phyloP scores from a whole-genome alignment of 2,797 vertebrate species.

The Ctenopoma multispine region DNA sequence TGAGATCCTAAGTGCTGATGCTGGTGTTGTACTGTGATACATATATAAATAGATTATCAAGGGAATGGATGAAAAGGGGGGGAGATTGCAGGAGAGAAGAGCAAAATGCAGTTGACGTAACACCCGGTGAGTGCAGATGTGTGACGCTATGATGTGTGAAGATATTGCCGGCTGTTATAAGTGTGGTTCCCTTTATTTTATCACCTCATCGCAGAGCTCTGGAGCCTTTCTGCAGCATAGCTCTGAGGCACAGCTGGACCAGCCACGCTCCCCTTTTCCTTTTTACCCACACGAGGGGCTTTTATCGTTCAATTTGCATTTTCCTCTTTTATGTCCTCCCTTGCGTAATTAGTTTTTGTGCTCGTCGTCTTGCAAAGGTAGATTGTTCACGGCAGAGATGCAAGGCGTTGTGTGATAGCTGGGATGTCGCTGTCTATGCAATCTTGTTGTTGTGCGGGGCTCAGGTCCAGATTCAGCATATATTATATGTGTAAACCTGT shows the following conservation, averaged over 20 bases:
- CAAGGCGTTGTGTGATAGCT: conserved; percentile 62
- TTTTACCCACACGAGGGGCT: conserved; percentile 62
- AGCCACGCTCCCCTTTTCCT: conserved; percentile 46
- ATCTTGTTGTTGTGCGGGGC: conserved; percentile 31
- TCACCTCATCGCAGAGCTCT: conserved; percentile 72
- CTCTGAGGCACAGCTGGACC: conserved; percentile 61
- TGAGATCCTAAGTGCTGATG: conserved; percentile 78
- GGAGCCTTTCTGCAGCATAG: conserved; percentile 53
- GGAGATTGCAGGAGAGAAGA: conserved; percentile 50
- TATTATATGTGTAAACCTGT: conserved; percentile 53
- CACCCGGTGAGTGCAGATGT: conserved; percentile 65
- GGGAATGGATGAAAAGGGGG: conserved; percentile 32
- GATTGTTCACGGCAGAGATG: conserved; percentile 62
- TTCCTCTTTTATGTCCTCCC: conserved; percentile 69
- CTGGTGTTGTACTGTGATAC: conserved; percentile 69
- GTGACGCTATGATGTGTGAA: conserved; percentile 80
- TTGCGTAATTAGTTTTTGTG: conserved; percentile 71
- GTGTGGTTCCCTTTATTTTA: conserved; percentile 77
- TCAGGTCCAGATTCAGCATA: conserved; percentile 34
- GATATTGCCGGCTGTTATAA: conserved; percentile 76
- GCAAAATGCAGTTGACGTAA: conserved; percentile 68
- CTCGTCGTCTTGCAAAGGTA: conserved; percentile 57
- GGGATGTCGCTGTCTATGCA: conserved; percentile 64
- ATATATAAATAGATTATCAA: conserved; percentile 70
- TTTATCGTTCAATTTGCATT: conserved; percentile 79